Evolutionary conservation across 2,113 vertebrate genomes (phyloP).

Genomic region (Bubo scandiacus): DNA sequence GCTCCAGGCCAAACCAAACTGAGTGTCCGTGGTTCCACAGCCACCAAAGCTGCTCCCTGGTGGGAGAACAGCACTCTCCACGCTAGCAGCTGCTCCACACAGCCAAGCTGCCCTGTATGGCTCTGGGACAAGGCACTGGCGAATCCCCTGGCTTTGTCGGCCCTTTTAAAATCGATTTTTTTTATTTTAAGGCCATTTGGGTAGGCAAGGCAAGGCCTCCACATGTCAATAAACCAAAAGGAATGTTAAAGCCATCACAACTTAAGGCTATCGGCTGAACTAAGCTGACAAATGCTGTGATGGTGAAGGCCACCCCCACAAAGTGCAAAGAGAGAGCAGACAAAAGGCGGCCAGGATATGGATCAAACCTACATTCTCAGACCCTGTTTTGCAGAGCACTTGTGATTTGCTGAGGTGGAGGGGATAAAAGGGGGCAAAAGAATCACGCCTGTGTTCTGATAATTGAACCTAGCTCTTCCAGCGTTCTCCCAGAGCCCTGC

Average conservation of each 20-base stretch:
- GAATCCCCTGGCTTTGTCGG: not conserved
- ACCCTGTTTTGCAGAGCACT: not conserved
- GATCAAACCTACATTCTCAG: not conserved
- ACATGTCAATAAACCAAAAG: not conserved
- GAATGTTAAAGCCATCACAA: not conserved
- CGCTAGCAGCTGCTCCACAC: not conserved
- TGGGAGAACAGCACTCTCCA: not conserved
- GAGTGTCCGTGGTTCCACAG: not conserved
- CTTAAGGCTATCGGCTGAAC: not conserved
- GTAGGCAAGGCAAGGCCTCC: not conserved
- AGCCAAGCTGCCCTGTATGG: not conserved
- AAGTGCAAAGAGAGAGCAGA: not conserved
- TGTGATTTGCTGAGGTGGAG: not conserved
- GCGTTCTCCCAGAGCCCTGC: fast-evolving
- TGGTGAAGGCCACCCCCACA: fast-evolving
- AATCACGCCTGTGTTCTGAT: not conserved
- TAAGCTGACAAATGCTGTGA: not conserved
- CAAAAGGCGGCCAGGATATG: not conserved
- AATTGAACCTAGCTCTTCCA: not conserved
- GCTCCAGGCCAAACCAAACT: not conserved
- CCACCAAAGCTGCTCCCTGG: not conserved
- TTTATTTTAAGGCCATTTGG: not conserved
- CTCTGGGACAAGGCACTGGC: not conserved
- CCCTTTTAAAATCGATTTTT: not conserved
- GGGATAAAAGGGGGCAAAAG: not conserved